Percentiles rank a stretch among this genome's conserved stretches.
phyloP scores from a whole-genome alignment of 2,797 vertebrate species.

The Gallinago stenura region DNA sequence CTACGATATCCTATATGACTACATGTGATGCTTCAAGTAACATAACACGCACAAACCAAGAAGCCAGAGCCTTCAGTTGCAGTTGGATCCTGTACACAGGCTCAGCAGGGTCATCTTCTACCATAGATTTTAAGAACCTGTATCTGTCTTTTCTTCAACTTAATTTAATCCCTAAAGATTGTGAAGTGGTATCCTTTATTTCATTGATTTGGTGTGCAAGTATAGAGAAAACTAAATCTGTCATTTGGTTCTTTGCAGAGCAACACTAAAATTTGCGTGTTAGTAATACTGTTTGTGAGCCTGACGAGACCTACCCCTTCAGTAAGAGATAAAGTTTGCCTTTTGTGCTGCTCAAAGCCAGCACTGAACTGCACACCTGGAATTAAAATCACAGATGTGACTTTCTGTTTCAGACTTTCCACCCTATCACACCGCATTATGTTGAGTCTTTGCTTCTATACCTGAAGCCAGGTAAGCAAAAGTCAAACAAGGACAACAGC shows the following conservation, averaged over 20 bases:
- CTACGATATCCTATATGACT: neutral
- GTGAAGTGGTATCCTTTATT: neutral
- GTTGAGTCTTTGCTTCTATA: neutral
- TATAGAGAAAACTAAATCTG: neutral
- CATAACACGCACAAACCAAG: neutral
- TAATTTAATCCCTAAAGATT: neutral
- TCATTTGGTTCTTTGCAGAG: neutral
- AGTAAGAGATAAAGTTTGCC: neutral
- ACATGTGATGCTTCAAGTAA: neutral
- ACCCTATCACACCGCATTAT: accelerated
- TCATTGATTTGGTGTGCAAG: neutral
- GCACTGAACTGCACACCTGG: neutral
- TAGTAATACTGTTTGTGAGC: neutral
- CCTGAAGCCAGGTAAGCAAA: neutral
- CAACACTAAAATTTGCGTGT: neutral
- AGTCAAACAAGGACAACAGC: neutral
- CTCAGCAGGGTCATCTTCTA: neutral
- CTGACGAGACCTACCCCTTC: neutral
- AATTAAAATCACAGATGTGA: neutral
- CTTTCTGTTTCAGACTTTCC: neutral
- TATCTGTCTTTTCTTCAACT: neutral
- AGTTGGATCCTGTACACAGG: neutral
- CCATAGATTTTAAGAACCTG: neutral
- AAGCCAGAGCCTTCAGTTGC: neutral
- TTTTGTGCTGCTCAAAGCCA: neutral